Conservation (phyloP, 2,888 invertebrate genomes). For the Miltochrista miniata region DNA sequence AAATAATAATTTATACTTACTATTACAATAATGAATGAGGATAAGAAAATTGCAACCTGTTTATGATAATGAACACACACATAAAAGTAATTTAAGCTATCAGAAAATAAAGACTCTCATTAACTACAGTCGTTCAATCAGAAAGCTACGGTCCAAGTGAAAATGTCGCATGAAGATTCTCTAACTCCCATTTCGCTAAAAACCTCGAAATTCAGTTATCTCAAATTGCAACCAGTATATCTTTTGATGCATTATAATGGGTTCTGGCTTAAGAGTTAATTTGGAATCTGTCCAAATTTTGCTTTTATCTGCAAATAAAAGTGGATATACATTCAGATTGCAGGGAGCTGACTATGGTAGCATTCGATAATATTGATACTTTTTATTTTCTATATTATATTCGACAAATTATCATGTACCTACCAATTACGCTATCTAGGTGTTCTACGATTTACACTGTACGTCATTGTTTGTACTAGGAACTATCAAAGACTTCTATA, state of each 20-base stretch:
- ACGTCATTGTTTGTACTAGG: too few species aligned
- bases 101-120: too few species aligned
- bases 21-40: too few species aligned
- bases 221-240: constrained; percentile 46
- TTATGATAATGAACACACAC: too few species aligned
- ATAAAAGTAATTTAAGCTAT: too few species aligned
- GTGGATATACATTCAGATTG: constrained; percentile 49
- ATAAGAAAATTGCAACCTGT: too few species aligned
- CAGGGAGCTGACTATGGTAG: constrained; percentile 3
- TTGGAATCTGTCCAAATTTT: constrained; percentile 73
- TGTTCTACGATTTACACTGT: too few species aligned
- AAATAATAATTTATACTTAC: too few species aligned
- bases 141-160: neutral
- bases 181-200: constrained; percentile 5
- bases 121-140: too few species aligned
- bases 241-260: constrained; percentile 67
- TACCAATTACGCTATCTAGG: neutral
- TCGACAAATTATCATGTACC: neutral
- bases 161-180: neutral
- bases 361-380: too few species aligned
- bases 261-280: constrained; percentile 73
- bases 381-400: neutral
- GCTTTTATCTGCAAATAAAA: constrained; percentile 71
- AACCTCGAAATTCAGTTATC: constrained; percentile 35
- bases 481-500: too few species aligned